Percentiles rank a stretch among this genome's conserved stretches.
Evolutionary conservation across 1,140 invertebrate genomes (phyloP).

Genomic region (Drosophila navojoa): DNA sequence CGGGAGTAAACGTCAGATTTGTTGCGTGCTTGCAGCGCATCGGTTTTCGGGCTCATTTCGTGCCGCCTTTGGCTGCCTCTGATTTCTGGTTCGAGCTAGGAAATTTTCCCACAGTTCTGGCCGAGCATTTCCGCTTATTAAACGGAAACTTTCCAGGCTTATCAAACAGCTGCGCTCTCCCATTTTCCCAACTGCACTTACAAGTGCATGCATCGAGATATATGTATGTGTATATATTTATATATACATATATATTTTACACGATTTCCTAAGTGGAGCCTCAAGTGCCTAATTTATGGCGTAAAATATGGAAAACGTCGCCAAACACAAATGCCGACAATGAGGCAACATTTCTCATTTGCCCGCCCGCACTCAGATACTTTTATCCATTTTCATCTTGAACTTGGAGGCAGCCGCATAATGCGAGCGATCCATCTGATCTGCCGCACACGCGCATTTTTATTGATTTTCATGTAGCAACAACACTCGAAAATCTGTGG

Average conservation of each 20-base stretch:
- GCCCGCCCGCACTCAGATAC: neutral
- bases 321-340: slow-evolving; percentile 73
- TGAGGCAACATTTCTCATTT: slow-evolving; percentile 71
- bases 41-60: slow-evolving; percentile 40
- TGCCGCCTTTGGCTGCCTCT: slow-evolving; percentile 22
- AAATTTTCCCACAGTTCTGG: slow-evolving; percentile 58
- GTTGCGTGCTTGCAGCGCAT: slow-evolving; percentile 59
- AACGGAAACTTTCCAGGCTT: slow-evolving; percentile 57
- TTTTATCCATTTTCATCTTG: slow-evolving; percentile 36
- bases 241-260: slow-evolving; percentile 11
- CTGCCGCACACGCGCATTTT: slow-evolving; percentile 72
- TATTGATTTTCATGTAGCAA: slow-evolving; percentile 73
- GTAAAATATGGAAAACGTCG: slow-evolving; percentile 73
- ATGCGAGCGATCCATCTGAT: slow-evolving; percentile 19
- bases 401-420: slow-evolving; percentile 46
- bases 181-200: slow-evolving; percentile 16
- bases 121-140: slow-evolving; percentile 58
- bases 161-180: slow-evolving; percentile 54
- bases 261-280: slow-evolving; percentile 52
- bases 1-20: slow-evolving; percentile 65
- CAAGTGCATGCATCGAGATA: neutral
- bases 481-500: slow-evolving; percentile 44
- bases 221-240: neutral
- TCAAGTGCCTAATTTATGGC: slow-evolving; percentile 79
- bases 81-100: slow-evolving; percentile 25